A percentile compares a stretch with the other conserved stretches of the same genome.
These are phyloP conservation scores for Epizoanthus ramosus DNA, from an alignment of 92 coral and sea anemone species.

Conservation along the genomic window DNA sequence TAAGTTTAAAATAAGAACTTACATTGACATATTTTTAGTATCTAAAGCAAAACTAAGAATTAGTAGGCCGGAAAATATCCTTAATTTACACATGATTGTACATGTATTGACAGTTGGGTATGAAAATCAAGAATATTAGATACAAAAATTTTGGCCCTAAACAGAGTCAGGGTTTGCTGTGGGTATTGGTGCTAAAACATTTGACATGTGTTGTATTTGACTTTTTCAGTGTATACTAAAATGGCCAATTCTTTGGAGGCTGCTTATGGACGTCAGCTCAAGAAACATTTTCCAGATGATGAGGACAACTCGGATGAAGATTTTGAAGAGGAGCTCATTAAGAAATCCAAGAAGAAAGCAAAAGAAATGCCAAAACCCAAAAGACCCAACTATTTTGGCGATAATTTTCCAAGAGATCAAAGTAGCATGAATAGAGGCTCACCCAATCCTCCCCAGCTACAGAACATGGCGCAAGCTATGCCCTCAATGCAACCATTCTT, in stretches of 20 bases:
- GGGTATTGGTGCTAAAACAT: neutral
- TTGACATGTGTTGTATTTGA: neutral
- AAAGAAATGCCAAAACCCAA: slow-evolving; percentile 61
- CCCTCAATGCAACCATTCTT: slow-evolving; percentile 58
- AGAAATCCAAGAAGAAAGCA: slow-evolving; percentile 72
- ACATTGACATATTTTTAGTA: too few species aligned
- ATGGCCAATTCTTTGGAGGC: slow-evolving; percentile 95
- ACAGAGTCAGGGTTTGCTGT: too few species aligned
- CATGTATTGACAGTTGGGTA: too few species aligned
- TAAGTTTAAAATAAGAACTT: too few species aligned
- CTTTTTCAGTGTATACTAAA: slow-evolving; percentile 84
- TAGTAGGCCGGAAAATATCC: too few species aligned
- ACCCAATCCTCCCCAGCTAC: slow-evolving; percentile 37
- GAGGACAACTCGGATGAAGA: slow-evolving; percentile 98
- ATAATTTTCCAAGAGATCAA: slow-evolving; percentile 48
- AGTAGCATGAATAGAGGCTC: slow-evolving; percentile 24
- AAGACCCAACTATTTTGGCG: slow-evolving; percentile 43
- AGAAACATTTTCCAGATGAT: slow-evolving; percentile 98
- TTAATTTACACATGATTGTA: too few species aligned
- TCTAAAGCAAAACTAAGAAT: too few species aligned
- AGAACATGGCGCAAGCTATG: slow-evolving; percentile 57
- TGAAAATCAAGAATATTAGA: too few species aligned
- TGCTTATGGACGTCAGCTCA: slow-evolving; percentile 90
- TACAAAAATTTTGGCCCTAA: too few species aligned
- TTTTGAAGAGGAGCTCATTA: slow-evolving; percentile 93